Evolutionary conservation across 2,888 invertebrate genomes (phyloP).

Genomic region (Mythimna loreyi): DNA sequence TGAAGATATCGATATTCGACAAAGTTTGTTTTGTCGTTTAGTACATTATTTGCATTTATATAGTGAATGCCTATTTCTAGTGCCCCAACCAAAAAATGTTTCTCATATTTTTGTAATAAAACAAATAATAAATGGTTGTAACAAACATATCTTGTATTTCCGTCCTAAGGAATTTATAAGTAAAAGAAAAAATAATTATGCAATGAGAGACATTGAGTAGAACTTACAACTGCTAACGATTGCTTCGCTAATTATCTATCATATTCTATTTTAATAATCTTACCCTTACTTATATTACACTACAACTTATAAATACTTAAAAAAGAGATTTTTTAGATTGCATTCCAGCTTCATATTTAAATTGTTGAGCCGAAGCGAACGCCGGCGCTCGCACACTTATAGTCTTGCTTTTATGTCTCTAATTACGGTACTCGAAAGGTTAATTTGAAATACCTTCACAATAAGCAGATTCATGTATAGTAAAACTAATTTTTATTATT

Average conservation of each 20-base stretch:
- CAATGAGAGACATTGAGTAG: conserved; percentile 23
- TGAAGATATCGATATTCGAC: not conserved
- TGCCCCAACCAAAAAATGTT: not conserved
- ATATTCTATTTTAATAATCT: not conserved
- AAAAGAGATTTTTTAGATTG: too few species aligned
- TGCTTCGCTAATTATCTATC: conserved; percentile 9
- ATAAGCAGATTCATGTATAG: not conserved
- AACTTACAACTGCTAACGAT: conserved; percentile 33
- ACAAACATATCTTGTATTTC: conserved; percentile 56
- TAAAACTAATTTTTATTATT: not conserved
- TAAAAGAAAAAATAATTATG: not conserved
- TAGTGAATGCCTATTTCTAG: conserved; percentile 15
- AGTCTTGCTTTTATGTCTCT: too few species aligned
- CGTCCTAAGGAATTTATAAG: conserved; percentile 50
- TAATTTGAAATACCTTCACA: not conserved
- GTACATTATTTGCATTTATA: not conserved
- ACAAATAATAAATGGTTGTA: conserved; percentile 45
- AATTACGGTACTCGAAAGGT: too few species aligned
- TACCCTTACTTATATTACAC: too few species aligned
- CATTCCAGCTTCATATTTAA: too few species aligned
- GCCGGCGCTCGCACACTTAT: too few species aligned
- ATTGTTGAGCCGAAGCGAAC: too few species aligned
- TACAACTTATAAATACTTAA: too few species aligned
- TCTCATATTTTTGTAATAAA: conserved; percentile 7
- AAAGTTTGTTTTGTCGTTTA: too few species aligned